Evolutionary conservation across 2,113 vertebrate species (phyloP).

Genomic region (Gymnorhina tibicen): DNA sequence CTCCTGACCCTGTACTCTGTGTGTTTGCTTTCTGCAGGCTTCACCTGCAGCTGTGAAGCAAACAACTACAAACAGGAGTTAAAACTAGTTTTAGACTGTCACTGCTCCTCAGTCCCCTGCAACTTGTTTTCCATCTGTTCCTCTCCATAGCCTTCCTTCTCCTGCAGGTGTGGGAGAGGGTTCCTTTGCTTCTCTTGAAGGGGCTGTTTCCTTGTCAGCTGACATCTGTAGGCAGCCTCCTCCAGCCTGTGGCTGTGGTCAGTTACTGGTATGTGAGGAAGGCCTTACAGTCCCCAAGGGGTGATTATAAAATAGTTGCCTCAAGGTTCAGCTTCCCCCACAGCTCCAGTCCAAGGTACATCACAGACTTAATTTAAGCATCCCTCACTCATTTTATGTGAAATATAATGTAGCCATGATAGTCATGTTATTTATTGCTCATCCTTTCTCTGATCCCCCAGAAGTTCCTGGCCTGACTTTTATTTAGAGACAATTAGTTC

Average conservation of each 20-base stretch:
- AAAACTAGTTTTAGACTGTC: background rate
- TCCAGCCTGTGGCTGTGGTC: background rate
- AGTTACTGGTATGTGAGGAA: background rate
- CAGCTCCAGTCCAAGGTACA: background rate
- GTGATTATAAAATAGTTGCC: background rate
- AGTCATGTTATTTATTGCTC: background rate
- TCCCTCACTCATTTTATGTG: background rate
- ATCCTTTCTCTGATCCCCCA: background rate
- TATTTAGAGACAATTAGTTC: background rate
- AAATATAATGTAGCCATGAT: background rate
- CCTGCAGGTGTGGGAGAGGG: background rate
- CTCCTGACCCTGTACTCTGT: background rate
- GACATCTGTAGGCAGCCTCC: background rate
- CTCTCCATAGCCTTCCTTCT: background rate
- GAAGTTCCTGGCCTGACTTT: constrained; percentile 8
- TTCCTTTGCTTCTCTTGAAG: background rate
- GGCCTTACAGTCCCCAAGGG: background rate
- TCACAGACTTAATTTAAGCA: background rate
- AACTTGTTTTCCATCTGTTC: background rate
- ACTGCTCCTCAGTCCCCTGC: background rate
- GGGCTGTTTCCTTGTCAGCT: background rate
- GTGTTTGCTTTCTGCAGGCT: background rate
- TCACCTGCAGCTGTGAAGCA: background rate
- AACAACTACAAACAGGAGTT: background rate
- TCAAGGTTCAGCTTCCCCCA: background rate